Evolutionary conservation across 1,140 invertebrate species (phyloP), one percentile per base, ranked within the genome.

Genomic region (Scaptodrosophila lebanonensis): DNA sequence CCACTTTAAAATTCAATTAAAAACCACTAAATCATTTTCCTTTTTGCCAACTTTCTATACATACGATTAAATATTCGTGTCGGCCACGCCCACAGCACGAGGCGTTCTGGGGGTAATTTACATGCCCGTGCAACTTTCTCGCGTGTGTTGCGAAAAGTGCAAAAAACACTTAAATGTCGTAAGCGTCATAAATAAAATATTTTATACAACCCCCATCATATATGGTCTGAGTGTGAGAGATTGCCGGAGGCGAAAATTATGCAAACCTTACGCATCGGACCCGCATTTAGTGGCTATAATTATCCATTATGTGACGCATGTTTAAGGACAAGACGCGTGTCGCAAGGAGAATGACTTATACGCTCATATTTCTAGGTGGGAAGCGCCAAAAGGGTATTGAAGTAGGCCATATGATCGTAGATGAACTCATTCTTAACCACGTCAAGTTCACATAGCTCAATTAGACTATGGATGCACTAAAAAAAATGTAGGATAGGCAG

Each of bases 1-100:
- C 52, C 58, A 79, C 66, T 79, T 77, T 82, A 82, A 73, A 79
- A 82, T 79, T 73, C 73, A 79, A 79, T 79, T 79, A 79, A 82
- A 82, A 79, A 36, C 35, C 47, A 38, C 45, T 79, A 79, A 73
- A 79, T 79, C 73, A 82, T 65, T 50, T 44, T 44, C 30, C 12
- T 18, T 5, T 15, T 20, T 38, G 36, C 17, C 25, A 33, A 15
- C n/a, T n/a, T n/a, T n/a, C n/a, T n/a, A n/a, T n/a, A n/a, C n/a
- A n/a, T n/a, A n/a, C n/a, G n/a, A n/a, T n/a, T n/a, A 56, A 38
- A 25, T 27, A 15, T 42, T 42, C 60, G 58, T 40, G 47, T 63
- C 40, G 45, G 57, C 57, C 62, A 65, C 62, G 57, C 57, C 58
- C 33, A n/a, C n/a, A n/a, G n/a, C n/a, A n/a, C n/a, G n/a, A n/a